Conservation (phyloP, 2,888 invertebrate species). For the Philaethria dido region DNA sequence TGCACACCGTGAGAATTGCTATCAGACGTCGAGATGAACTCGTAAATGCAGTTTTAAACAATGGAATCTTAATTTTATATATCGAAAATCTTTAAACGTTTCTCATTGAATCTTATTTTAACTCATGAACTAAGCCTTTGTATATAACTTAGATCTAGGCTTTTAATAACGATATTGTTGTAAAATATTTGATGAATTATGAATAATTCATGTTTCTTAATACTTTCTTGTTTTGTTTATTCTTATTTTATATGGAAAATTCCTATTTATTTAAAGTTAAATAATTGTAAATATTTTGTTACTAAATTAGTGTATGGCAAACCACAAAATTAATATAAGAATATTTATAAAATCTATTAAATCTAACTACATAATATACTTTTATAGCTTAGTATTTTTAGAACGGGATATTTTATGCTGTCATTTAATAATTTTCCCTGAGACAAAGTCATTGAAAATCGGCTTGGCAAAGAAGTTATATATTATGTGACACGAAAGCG, state of each 20-base stretch:
- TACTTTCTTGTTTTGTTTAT: not conserved
- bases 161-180: not conserved
- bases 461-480: no score
- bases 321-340: no score
- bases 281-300: no score
- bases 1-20: conserved; percentile 48
- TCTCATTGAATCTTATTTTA: conserved; percentile 16
- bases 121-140: conserved; percentile 17
- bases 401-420: no score
- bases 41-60: conserved; percentile 28
- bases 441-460: no score
- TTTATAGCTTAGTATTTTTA: no score
- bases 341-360: no score
- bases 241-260: no score
- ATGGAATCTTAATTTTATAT: conserved; percentile 34
- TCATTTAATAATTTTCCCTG: no score
- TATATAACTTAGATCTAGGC: conserved; percentile 9
- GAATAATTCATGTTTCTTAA: not conserved
- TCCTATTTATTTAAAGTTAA: not conserved
- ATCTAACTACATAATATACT: no score
- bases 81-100: conserved; percentile 26
- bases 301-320: no score
- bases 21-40: conserved; percentile 30
- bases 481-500: no score
- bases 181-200: not conserved